Percentiles rank a stretch among this genome's conserved stretches.
Evolutionary conservation across 2,888 invertebrate species (phyloP).

Genomic region (Tiliacea aurago): DNA sequence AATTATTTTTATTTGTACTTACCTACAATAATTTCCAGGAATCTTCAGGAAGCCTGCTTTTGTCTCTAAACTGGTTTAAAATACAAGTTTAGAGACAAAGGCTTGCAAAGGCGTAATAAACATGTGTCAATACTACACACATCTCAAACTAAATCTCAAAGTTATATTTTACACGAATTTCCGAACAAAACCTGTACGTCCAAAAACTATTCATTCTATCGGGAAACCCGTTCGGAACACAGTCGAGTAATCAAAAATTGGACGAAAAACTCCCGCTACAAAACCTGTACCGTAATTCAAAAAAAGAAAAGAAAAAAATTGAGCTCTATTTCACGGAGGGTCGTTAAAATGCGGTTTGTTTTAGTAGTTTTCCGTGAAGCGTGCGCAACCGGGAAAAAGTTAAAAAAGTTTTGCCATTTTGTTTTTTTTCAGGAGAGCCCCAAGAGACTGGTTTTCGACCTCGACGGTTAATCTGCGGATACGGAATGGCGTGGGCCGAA

Average conservation of each 20-base stretch:
- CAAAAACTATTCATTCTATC: constrained; percentile 49
- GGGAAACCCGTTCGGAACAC: constrained; percentile 31
- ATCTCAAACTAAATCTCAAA: constrained; percentile 20
- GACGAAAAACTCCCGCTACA: constrained; percentile 50
- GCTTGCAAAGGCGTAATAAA: not conserved
- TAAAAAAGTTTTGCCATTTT: constrained; percentile 58
- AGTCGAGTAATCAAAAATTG: constrained; percentile 56
- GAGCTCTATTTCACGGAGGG: constrained; percentile 67
- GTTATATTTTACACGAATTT: not conserved
- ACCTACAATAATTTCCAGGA: not conserved
- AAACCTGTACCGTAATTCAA: constrained; percentile 62
- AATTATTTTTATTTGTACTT: not conserved
- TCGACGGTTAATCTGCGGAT: constrained; percentile 68
- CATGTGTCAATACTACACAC: constrained; percentile 6
- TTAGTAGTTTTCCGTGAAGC: constrained; percentile 71
- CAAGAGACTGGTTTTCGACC: constrained; percentile 59
- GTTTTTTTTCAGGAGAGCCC: constrained; percentile 55
- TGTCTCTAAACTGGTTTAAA: not conserved
- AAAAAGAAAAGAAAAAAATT: constrained; percentile 57
- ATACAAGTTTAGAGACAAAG: not conserved
- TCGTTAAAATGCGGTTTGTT: constrained; percentile 75
- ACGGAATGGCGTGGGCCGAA: constrained; percentile 59
- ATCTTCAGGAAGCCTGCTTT: not conserved
- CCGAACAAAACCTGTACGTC: constrained; percentile 13
- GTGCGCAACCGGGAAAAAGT: constrained; percentile 59